Base-by-base conservation (phyloP, 2,888 invertebrate species). In the Dasysyrphus albostriatus region DNA sequence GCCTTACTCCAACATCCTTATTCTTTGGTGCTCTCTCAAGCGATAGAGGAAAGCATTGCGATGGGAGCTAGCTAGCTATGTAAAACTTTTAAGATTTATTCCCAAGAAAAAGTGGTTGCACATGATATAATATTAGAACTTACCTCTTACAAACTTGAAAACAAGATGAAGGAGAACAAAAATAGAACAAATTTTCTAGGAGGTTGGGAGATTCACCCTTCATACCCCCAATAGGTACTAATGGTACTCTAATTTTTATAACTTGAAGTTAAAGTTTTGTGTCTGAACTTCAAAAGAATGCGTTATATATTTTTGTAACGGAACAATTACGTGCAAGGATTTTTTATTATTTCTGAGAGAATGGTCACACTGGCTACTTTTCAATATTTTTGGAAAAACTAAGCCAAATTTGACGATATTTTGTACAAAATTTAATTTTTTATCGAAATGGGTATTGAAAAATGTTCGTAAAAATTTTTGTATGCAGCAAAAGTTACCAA, bases 31-130 rank as follows among this genome's bases (percentile, higher is more conserved):
- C 16, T 44, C 77, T 73, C 54, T 69, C 65, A 81, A 77, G 63
- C 76, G 76, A 65, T 73, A 59, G 37, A 76, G 42, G 32, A 76
- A 73, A 72, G 29, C 58, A 49, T 65, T 58, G 63, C 49, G 49
- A 37, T 10, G 37, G 24, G 39, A 54, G 54, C 69, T 59, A 51
- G 37, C n/a, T 32, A 54, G 54, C 69, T 59, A 51, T 44, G 74
- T 58, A 58, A 82, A 85, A 85, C 56, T 82, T 85, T 82, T 73
- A 74, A 75, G 83, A 87, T 87, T 87, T 83, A 87, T 87, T 79
- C 42, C 16, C 32, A 70, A 75, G 78, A 83, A 87, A 87, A 79
- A 83, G 74, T 78, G 75, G 75, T 79, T 87, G 79, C 78, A 87
- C 87, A 83, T 83, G 83, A 79, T 75, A 65, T 78, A 83, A 87